A percentile compares a stretch with the other conserved stretches of the same genome.
phyloP scores from a whole-genome alignment of 1,140 invertebrate species.

The Heliconius hewitsoni region DNA sequence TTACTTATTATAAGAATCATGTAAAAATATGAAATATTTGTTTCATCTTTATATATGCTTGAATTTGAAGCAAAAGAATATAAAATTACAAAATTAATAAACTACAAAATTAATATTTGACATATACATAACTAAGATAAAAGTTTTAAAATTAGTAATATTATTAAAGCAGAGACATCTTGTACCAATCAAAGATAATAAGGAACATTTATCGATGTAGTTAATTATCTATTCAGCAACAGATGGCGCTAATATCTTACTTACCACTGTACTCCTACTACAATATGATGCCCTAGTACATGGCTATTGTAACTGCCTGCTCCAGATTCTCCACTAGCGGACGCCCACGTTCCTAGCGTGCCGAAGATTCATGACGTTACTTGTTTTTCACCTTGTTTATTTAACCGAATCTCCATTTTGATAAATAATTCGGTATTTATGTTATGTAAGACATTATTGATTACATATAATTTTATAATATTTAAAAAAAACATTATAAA shows the following conservation, averaged over 20 bases:
- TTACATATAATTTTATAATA: too few relatives aligned
- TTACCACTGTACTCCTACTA: constrained; percentile 24
- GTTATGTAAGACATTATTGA: too few relatives aligned
- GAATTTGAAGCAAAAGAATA: too few relatives aligned
- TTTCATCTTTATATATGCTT: too few relatives aligned
- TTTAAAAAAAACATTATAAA: too few relatives aligned
- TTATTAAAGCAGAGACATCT: background rate
- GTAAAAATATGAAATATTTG: too few relatives aligned
- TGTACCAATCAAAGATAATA: background rate
- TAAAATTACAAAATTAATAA: background rate
- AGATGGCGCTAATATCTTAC: constrained; percentile 44
- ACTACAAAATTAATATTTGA: too few relatives aligned
- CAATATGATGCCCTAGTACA: constrained; percentile 65
- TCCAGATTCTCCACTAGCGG: constrained; percentile 76
- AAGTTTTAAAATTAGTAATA: background rate
- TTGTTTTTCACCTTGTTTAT: constrained; percentile 17
- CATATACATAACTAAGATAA: background rate
- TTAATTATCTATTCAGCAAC: constrained; percentile 21
- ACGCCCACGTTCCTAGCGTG: constrained; percentile 73
- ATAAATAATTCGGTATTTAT: too few relatives aligned
- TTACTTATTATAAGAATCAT: too few relatives aligned
- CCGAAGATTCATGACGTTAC: constrained; percentile 46
- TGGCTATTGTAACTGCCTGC: constrained; percentile 78
- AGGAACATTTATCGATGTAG: background rate
- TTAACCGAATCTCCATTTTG: background rate